Percentiles rank a stretch among this genome's conserved stretches.
Conservation (phyloP, 2,113 vertebrate species). For the Motacilla alba region DNA sequence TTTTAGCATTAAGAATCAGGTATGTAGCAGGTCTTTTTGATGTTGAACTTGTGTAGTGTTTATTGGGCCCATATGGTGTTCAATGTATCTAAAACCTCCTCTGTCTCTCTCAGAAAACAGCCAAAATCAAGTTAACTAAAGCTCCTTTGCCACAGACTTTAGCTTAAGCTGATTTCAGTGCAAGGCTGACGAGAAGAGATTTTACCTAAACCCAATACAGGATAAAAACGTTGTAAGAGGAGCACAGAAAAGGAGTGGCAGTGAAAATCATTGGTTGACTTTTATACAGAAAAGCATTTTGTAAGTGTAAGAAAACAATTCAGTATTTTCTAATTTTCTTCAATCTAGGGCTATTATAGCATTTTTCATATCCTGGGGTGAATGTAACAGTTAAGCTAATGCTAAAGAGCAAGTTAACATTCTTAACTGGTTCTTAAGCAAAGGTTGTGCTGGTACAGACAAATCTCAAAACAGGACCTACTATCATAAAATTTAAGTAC, state of each 20-base stretch:
- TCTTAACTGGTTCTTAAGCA: background rate
- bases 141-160: background rate
- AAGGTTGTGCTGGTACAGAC: background rate
- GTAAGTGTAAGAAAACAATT: background rate
- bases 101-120: background rate
- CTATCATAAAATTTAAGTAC: background rate
- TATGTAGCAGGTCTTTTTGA: background rate
- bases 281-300: background rate
- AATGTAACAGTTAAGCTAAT: background rate
- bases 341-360: background rate
- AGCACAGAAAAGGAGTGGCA: background rate
- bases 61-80: background rate
- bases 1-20: background rate
- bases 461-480: background rate
- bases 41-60: background rate
- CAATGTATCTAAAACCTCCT: background rate
- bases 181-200: background rate
- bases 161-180: background rate
- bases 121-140: background rate
- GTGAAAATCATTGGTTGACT: background rate
- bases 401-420: background rate
- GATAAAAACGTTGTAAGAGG: background rate
- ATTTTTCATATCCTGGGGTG: constrained; percentile 3
- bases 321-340: background rate
- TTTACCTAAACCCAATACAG: background rate